Evolutionary conservation across 2,888 invertebrate species (phyloP).

Genomic region (Acanthosepion lycidas): DNA sequence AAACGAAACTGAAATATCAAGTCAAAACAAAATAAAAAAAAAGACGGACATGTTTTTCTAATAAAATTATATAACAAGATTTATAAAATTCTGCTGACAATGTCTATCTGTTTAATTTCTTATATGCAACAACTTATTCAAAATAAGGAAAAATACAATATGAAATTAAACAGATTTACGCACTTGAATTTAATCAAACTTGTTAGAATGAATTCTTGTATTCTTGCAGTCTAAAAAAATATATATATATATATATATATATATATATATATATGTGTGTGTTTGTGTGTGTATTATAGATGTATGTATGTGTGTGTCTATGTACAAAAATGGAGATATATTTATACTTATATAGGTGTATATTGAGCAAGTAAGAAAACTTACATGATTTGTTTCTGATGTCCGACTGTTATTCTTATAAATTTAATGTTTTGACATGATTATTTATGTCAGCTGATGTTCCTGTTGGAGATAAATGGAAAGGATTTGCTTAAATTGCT

Average conservation of each 20-base stretch:
- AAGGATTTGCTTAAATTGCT: conserved; percentile 22
- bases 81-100: too few relatives aligned
- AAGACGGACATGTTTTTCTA: too few relatives aligned
- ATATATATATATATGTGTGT: neutral
- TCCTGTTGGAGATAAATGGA: conserved; percentile 23
- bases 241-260: neutral
- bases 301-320: neutral
- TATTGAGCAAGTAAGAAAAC: conserved; percentile 6
- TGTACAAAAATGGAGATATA: neutral
- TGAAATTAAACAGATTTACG: too few relatives aligned
- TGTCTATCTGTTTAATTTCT: too few relatives aligned
- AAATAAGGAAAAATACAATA: too few relatives aligned
- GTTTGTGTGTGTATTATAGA: neutral
- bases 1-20: too few relatives aligned
- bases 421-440: neutral
- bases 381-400: conserved; percentile 22
- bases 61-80: neutral
- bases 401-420: conserved; percentile 33
- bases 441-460: conserved; percentile 33
- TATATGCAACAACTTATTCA: too few relatives aligned
- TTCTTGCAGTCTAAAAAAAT: too few relatives aligned
- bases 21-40: too few relatives aligned
- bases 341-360: neutral
- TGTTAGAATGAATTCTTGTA: too few relatives aligned
- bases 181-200: too few relatives aligned